Evolutionary conservation across 2,888 invertebrate species (phyloP), one percentile per base, ranked within the genome.

Genomic region (Empis livida): DNA sequence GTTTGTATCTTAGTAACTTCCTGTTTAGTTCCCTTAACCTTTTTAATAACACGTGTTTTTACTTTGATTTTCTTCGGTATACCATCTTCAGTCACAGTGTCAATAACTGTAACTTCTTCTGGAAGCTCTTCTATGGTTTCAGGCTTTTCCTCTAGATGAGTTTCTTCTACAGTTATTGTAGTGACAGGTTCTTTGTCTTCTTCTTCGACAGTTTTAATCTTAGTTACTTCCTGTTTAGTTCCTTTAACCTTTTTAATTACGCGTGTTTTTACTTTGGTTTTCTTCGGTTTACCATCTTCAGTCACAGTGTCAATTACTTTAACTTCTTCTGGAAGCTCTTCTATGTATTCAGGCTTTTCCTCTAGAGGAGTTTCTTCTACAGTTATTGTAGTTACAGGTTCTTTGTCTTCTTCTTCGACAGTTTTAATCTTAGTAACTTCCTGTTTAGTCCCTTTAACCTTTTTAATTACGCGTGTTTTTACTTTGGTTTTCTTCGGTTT

Each of bases 401-500:
- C 42, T 14, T 65, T 59, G 10, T 60, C 67, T 51, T 67, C 69
- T 56, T 68, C 63, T 50, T 60, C 60, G 16, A 67, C 58, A 2
- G 67, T 68, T 13, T 64, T 55, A 42, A 69, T 65, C 59, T 66
- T 61, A 2, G 67, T 69, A 11, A 65, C 56, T 55, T 71, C 64
- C 35, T 65, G 56, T 57, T 64, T 65, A 42, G 54, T 51, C 41
- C 63, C 70, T 53, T 54, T 64, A 5, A 57, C 59, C 57, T 64
- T 67, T 48, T 59, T 65, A 43, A 64, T 61, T 6, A 58, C 59
- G 10, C 65, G 57, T 42, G 60, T 65, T 39, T 61, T 64, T n/a
- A 59, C 56, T 8, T 57, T 56, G 40, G 46, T 53, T 31, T 49
- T 51, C 14, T 48, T 63, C 0, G 59, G 57, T 59, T 15, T 62